Evolutionary conservation across 2,888 invertebrate species (phyloP).

Genomic region (Sympetrum striolatum): DNA sequence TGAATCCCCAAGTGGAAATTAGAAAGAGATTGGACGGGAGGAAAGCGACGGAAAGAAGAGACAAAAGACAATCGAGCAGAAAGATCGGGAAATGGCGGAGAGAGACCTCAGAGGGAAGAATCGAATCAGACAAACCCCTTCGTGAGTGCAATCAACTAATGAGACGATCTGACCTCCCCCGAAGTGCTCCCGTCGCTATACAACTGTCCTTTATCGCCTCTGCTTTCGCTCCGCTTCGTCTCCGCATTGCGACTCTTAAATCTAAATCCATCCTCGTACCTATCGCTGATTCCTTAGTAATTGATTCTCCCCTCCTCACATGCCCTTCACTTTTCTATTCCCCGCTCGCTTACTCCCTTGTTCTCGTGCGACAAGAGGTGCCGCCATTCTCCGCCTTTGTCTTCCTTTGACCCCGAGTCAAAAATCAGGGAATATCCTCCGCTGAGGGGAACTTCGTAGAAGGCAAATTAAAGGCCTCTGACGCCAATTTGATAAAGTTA

Average conservation of each 20-base stretch:
- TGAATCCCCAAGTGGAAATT: neutral
- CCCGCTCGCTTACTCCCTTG: neutral
- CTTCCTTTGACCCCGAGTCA: neutral
- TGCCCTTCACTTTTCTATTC: neutral
- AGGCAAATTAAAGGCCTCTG: neutral
- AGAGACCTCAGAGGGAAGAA: neutral
- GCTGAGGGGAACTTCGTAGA: neutral
- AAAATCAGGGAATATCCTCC: neutral
- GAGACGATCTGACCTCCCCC: neutral
- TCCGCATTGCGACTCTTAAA: neutral
- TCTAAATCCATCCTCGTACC: neutral
- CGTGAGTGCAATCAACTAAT: slow-evolving; percentile 37
- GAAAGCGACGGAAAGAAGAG: neutral
- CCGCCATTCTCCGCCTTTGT: neutral
- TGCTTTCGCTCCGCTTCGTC: neutral
- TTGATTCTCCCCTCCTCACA: neutral
- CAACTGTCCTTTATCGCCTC: neutral
- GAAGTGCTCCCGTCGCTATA: neutral
- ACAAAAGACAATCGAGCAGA: neutral
- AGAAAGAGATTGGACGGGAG: neutral
- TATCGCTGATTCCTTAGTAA: neutral
- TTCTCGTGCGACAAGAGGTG: neutral
- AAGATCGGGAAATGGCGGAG: neutral
- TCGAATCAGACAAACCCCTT: slow-evolving; percentile 15
- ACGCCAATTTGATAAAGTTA: neutral